phyloP scores from a whole-genome alignment of 2,113 vertebrate genomes.

The Acrocephalus kingi region DNA sequence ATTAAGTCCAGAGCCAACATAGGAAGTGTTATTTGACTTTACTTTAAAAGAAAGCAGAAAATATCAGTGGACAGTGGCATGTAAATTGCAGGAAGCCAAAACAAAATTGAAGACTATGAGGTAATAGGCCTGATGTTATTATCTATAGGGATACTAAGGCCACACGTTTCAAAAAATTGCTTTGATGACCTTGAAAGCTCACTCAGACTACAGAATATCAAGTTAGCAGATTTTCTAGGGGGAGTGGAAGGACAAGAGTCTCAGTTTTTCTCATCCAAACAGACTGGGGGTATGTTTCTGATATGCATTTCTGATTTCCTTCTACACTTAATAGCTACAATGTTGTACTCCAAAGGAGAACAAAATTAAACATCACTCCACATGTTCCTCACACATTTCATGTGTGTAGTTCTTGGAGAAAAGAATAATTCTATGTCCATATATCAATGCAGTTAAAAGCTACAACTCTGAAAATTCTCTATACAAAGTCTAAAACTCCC shows the following conservation, averaged over 20 bases:
- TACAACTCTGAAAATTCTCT: not conserved
- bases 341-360: not conserved
- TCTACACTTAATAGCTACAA: not conserved
- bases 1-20: conserved; percentile 50
- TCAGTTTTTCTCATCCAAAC: conserved; percentile 11
- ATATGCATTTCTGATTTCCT: conserved; percentile 1
- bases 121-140: conserved; percentile 52
- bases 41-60: conserved; percentile 58
- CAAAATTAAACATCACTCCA: not conserved
- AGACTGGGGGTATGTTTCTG: not conserved
- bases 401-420: not conserved
- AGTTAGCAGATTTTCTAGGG: not conserved
- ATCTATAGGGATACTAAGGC: conserved; percentile 43
- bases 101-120: conserved; percentile 67
- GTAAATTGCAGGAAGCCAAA: conserved; percentile 71
- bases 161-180: conserved; percentile 17
- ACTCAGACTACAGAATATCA: not conserved
- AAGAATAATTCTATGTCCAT: not conserved
- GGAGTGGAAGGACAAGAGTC: not conserved
- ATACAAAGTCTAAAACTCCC: not conserved
- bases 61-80: conserved; percentile 63
- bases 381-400: not conserved
- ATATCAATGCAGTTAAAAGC: not conserved
- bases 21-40: conserved; percentile 45
- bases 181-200: conserved; percentile 59